Conservation (phyloP, 1,140 invertebrate genomes). For the Drosophila micromelanica region DNA sequence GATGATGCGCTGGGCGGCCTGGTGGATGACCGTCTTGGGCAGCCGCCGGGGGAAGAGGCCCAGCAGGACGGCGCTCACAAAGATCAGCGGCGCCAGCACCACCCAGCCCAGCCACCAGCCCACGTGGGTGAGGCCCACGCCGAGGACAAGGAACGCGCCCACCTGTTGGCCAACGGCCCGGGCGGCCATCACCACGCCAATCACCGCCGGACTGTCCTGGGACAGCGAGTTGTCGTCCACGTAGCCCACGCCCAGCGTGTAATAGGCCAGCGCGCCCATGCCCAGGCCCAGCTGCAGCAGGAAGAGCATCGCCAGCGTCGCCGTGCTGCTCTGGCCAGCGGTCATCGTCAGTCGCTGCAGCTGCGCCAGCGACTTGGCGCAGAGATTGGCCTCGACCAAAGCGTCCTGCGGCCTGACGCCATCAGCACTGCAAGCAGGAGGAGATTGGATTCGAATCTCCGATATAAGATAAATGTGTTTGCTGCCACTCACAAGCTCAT, state of each 20-base stretch:
- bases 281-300: constrained; percentile 87
- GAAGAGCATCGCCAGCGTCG: constrained; percentile 86
- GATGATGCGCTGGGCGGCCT: constrained; percentile 85
- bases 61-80: constrained; percentile 86
- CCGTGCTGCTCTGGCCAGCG: constrained; percentile 54
- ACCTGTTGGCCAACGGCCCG: constrained; percentile 75
- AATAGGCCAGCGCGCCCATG: constrained; percentile 87
- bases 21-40: constrained; percentile 86
- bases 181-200: constrained; percentile 69
- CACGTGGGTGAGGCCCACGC: constrained; percentile 59
- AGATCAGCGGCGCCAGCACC: constrained; percentile 85
- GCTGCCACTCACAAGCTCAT: constrained; percentile 77
- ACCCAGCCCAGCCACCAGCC: constrained; percentile 87
- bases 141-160: constrained; percentile 77
- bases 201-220: constrained; percentile 85
- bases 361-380: constrained; percentile 72
- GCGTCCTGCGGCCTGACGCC: constrained; percentile 50
- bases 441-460: neutral
- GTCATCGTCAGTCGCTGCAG: constrained; percentile 62
- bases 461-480: no score
- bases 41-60: constrained; percentile 87
- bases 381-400: constrained; percentile 60
- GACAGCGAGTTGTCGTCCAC: constrained; percentile 88
- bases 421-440: constrained; percentile 40
- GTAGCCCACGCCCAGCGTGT: constrained; percentile 88